Percentiles rank a stretch among this genome's conserved stretches.
Conservation (phyloP, 2,797 vertebrate species). For the Chrysocyon brachyurus region DNA sequence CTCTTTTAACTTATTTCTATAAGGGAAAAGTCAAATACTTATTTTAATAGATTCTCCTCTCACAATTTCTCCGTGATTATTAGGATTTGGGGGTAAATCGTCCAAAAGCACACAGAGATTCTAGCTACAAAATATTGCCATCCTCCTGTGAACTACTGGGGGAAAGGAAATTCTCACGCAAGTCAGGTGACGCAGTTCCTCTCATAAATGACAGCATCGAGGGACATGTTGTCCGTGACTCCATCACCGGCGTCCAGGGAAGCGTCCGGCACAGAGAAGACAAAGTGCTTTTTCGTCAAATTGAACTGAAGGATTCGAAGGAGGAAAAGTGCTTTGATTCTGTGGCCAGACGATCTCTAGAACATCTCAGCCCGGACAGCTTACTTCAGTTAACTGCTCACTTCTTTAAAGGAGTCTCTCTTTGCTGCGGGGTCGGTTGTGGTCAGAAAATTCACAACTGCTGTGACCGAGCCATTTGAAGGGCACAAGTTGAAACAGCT, state of each 20-base stretch:
- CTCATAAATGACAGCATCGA: background rate
- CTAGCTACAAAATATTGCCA: background rate
- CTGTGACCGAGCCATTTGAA: background rate
- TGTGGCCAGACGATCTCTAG: background rate
- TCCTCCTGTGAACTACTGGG: background rate
- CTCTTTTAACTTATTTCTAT: background rate
- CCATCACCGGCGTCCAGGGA: background rate
- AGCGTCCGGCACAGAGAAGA: background rate
- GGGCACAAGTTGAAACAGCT: background rate
- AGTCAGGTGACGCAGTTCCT: background rate
- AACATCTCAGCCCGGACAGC: background rate
- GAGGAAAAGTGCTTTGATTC: background rate
- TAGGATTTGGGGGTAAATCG: background rate
- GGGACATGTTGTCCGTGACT: background rate
- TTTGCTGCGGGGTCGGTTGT: background rate
- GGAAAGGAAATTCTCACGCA: background rate
- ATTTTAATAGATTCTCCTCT: background rate
- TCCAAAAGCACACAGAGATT: background rate
- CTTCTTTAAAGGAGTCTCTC: background rate
- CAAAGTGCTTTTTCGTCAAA: background rate
- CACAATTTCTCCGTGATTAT: background rate
- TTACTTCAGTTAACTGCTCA: conserved; percentile 14
- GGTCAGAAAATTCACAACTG: background rate
- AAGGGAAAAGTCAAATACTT: background rate
- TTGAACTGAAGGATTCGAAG: background rate